phyloP scores from a whole-genome alignment of 2,797 vertebrate genomes.

The Myotis daubentonii region DNA sequence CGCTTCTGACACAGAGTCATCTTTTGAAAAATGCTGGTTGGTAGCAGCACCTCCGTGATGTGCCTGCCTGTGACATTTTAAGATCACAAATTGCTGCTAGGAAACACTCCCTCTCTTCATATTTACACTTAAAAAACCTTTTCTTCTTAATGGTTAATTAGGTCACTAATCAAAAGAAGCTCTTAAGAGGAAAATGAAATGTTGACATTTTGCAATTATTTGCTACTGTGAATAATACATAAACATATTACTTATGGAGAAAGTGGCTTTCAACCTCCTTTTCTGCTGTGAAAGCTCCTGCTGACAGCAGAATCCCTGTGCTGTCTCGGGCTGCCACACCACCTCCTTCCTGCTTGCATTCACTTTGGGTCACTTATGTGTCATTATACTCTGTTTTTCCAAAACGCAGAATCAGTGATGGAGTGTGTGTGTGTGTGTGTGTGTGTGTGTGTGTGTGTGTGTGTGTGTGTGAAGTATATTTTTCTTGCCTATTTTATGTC shows the following conservation, averaged over 20 bases:
- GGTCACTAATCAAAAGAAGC: slow-evolving; percentile 88
- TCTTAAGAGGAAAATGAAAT: slow-evolving; percentile 87
- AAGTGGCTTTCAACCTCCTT: slow-evolving; percentile 90
- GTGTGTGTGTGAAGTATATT: background rate
- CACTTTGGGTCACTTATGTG: slow-evolving; percentile 77
- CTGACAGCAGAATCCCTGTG: slow-evolving; percentile 77
- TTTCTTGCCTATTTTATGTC: background rate
- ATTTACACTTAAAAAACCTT: slow-evolving; percentile 78
- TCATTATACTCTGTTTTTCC: slow-evolving; percentile 77
- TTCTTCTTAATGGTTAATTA: slow-evolving; percentile 84
- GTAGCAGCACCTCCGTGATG: slow-evolving; percentile 69
- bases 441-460: background rate
- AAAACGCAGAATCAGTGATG: slow-evolving; percentile 50
- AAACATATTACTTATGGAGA: slow-evolving; percentile 86
- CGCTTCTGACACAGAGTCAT: slow-evolving; percentile 11
- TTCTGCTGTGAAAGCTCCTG: slow-evolving; percentile 85
- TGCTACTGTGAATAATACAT: slow-evolving; percentile 93
- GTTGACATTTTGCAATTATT: slow-evolving; percentile 91
- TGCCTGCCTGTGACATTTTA: slow-evolving; percentile 81
- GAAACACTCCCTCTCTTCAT: slow-evolving; percentile 72
- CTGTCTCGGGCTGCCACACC: slow-evolving; percentile 73
- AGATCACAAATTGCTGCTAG: slow-evolving; percentile 79
- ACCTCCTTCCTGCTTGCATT: slow-evolving; percentile 72
- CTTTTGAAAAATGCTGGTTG: slow-evolving; percentile 74
- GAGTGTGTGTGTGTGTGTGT: background rate